These are phyloP conservation scores for Chiridota heheva DNA, from an alignment of 35 echinoderm and acorn worm species.

Conservation along the genomic window DNA sequence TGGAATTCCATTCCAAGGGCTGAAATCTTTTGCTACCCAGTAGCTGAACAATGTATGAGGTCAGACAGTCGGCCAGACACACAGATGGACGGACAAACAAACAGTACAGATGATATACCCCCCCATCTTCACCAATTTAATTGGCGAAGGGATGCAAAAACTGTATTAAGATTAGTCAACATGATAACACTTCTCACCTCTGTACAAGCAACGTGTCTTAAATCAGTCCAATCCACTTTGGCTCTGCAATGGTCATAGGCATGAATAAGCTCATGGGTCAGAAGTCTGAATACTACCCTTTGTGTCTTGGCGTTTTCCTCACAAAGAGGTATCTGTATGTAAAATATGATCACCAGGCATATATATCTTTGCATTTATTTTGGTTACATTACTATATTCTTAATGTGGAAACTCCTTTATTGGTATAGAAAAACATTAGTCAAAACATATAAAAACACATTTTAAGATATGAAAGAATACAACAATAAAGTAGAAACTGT, in stretches of 20 bases:
- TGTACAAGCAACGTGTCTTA: slow-evolving; percentile 80
- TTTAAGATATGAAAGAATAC: neutral
- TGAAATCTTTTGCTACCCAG: neutral
- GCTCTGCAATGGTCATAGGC: slow-evolving; percentile 81
- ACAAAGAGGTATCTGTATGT: slow-evolving; percentile 78
- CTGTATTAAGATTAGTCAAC: neutral
- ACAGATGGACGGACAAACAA: neutral
- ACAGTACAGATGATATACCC: neutral
- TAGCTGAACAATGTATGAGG: no score
- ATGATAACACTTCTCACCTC: slow-evolving; percentile 51
- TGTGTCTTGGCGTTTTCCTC: slow-evolving; percentile 75
- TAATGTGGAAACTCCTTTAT: neutral
- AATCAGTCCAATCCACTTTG: slow-evolving; percentile 80
- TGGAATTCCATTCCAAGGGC: neutral
- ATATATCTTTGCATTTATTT: neutral
- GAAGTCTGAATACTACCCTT: slow-evolving; percentile 62
- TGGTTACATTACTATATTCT: neutral
- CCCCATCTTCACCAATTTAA: neutral
- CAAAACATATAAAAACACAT: neutral
- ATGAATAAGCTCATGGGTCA: slow-evolving; percentile 92
- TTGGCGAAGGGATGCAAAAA: neutral
- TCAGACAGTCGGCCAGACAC: neutral
- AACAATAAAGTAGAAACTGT: neutral
- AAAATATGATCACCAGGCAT: neutral
- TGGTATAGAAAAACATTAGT: neutral